Evolutionary conservation across 2,888 invertebrate genomes (phyloP).

Genomic region (Fragum fragum): DNA sequence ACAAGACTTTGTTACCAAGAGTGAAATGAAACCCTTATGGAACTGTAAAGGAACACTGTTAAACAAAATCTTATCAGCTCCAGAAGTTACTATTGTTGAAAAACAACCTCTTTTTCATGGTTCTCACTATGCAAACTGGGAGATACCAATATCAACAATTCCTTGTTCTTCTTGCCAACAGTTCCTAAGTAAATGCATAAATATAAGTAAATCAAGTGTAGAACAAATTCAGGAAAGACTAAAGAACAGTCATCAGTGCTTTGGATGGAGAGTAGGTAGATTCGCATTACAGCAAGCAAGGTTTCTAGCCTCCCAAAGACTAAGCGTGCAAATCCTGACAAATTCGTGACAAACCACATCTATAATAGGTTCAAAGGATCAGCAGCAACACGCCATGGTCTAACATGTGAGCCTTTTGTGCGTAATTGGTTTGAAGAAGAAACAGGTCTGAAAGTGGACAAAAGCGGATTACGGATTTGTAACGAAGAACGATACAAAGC

Average conservation of each 20-base stretch:
- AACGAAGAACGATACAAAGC: constrained; percentile 28
- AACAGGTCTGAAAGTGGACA: constrained; percentile 8
- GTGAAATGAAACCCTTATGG: constrained; percentile 15
- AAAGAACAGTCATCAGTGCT: too few species aligned
- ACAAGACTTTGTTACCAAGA: too few species aligned
- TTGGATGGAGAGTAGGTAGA: neutral
- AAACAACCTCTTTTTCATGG: too few species aligned
- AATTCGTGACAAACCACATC: constrained; percentile 31
- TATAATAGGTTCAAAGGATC: constrained; percentile 31
- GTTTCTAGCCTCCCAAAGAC: too few species aligned
- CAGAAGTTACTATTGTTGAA: too few species aligned
- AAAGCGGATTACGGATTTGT: neutral
- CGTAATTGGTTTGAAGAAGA: constrained; percentile 13
- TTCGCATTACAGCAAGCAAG: neutral
- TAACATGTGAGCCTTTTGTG: constrained; percentile 27
- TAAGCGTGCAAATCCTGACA: constrained; percentile 26
- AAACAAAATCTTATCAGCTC: constrained; percentile 30
- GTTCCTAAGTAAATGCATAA: too few species aligned
- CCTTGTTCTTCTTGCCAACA: neutral
- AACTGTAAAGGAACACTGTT: constrained; percentile 38
- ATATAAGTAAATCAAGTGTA: too few species aligned
- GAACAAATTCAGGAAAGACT: too few species aligned
- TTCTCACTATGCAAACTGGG: too few species aligned
- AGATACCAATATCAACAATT: too few species aligned
- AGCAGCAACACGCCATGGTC: constrained; percentile 37